These are phyloP conservation scores for Nymphalis urticae DNA, from an alignment of 2,888 invertebrate species.

Conservation along the genomic window DNA sequence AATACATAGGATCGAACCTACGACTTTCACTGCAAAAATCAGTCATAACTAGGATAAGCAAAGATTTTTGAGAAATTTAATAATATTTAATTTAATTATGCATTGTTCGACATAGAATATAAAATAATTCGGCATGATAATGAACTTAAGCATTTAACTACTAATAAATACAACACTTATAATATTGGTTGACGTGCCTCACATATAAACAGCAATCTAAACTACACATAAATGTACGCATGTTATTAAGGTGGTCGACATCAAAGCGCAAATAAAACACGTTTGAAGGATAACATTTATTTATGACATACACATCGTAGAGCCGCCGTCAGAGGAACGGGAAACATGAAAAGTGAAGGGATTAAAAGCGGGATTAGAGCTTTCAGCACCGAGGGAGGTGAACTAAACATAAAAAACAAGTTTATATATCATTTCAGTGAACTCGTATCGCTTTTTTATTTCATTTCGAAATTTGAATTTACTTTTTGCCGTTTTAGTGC, in stretches of 20 bases:
- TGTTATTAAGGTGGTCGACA: conserved; percentile 43
- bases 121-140: conserved; percentile 9
- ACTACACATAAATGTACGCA: conserved; percentile 37
- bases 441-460: conserved; percentile 32
- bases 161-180: neutral
- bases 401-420: conserved; percentile 54
- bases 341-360: conserved; percentile 54
- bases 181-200: conserved; percentile 21
- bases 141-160: conserved; percentile 17
- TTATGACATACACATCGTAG: conserved; percentile 58
- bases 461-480: conserved; percentile 15
- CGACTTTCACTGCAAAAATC: too few species aligned
- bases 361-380: conserved; percentile 57
- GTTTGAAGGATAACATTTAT: conserved; percentile 72
- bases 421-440: conserved; percentile 55
- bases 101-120: neutral
- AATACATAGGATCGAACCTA: too few species aligned
- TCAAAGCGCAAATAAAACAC: conserved; percentile 76
- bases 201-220: conserved; percentile 39
- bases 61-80: too few species aligned
- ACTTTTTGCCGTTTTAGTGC: neutral
- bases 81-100: too few species aligned
- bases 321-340: conserved; percentile 52
- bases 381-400: conserved; percentile 56
- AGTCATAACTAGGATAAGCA: too few species aligned